These are phyloP conservation scores for Astropecten irregularis DNA, from an alignment of 53 echinoderm and acorn worm species.

Conservation along the genomic window DNA sequence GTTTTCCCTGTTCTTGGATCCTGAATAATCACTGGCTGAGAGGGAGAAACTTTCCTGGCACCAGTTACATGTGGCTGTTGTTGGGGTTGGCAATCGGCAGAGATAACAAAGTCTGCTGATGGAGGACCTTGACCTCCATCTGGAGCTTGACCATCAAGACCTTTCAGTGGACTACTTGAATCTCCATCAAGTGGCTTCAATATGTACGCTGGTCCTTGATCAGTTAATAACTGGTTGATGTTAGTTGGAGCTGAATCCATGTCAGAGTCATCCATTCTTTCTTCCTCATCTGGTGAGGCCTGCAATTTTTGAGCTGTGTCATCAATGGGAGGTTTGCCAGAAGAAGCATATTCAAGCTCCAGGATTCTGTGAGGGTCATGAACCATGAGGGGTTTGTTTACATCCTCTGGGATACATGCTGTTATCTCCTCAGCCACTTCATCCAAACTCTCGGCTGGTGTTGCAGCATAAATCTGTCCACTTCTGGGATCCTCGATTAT, in stretches of 20 bases:
- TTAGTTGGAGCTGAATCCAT: not conserved
- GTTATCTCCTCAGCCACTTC: conserved; percentile 61
- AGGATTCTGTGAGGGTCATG: too few relatives aligned
- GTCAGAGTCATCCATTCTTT: not conserved
- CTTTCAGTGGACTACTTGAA: not conserved
- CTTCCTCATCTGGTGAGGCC: conserved; percentile 8
- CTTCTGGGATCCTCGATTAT: conserved; percentile 56
- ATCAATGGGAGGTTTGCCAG: too few relatives aligned
- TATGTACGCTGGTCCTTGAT: conserved; percentile 46
- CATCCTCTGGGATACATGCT: conserved; percentile 21
- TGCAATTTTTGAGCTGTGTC: too few relatives aligned
- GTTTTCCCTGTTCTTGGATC: conserved; percentile 71
- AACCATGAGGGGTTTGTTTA: too few relatives aligned
- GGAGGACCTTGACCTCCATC: conserved; percentile 3
- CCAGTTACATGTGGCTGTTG: not conserved
- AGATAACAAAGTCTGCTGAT: conserved; percentile 26
- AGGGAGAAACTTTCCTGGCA: too few relatives aligned
- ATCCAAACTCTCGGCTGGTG: conserved; percentile 52
- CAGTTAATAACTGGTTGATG: conserved; percentile 53
- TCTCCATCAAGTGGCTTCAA: conserved; percentile 3
- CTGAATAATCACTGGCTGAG: conserved; percentile 39
- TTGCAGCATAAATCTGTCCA: conserved; percentile 52
- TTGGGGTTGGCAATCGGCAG: conserved; percentile 18
- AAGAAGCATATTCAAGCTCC: too few relatives aligned
- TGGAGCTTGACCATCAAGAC: not conserved